Evolutionary conservation across 2,113 vertebrate species (phyloP).

Genomic region (Pachycephala philippinensis): DNA sequence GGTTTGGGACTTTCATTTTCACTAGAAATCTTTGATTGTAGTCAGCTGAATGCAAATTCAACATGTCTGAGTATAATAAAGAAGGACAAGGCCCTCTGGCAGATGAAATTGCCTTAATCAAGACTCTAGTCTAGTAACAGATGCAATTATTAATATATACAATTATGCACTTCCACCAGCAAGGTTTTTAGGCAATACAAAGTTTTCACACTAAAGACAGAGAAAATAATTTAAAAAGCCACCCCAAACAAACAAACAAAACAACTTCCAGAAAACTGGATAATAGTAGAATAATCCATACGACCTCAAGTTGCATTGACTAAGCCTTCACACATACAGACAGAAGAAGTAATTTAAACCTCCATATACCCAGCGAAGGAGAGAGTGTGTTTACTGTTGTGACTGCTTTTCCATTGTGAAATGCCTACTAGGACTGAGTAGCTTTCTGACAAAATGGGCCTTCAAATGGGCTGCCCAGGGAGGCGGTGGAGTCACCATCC

Average conservation of each 20-base stretch:
- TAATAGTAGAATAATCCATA: background rate
- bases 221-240: background rate
- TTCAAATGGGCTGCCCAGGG: background rate
- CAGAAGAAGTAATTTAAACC: background rate
- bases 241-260: background rate
- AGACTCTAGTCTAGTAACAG: background rate
- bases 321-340: background rate
- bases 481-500: background rate
- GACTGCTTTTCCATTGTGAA: background rate
- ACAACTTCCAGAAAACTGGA: background rate
- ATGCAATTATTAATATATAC: background rate
- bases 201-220: background rate
- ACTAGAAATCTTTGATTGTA: background rate
- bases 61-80: background rate
- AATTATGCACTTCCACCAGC: background rate
- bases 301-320: background rate
- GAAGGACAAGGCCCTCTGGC: background rate
- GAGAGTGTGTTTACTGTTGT: background rate
- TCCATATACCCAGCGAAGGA: background rate
- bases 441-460: background rate
- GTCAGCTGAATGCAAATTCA: background rate
- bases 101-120: background rate
- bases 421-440: background rate
- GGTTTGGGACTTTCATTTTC: background rate
- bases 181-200: background rate